Evolutionary conservation across 2,113 vertebrate species (phyloP), one percentile per base, ranked within the genome.

Genomic region (Tursiops truncatus): DNA sequence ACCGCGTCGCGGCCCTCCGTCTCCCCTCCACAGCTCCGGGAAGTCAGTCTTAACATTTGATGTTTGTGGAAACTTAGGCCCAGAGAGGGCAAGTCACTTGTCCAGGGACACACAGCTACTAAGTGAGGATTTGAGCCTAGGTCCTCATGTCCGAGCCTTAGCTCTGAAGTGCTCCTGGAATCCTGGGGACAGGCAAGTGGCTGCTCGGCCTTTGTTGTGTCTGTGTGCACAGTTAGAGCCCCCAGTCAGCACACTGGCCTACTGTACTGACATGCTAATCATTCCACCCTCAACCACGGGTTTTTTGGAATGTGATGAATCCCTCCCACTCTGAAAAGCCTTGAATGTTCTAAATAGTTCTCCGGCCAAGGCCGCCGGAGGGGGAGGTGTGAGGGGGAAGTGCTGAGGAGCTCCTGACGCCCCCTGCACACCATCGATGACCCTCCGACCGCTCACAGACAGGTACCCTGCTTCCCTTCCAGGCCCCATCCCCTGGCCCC

Each of bases 1-100:
- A 0, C 0, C 0, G 9, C 1, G 4, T 23, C 1, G 9, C 1
- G 3, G 28, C n/a, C 47, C 53, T 33, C 38, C 8, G 2, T 71
- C 56, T 41, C 1, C 5, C 17, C 5, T 53, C 15, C 25, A 11
- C 41, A 17, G 20, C 31, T 50, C 14, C 26, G 1, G 8, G 58
- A 50, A 31, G 33, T 17, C 47, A 6, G 14, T 53, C 63, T 76
- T 9, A 4, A 3, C 18, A n/a, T 38, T 38, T 38, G 38, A 38
- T 38, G 38, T 38, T 41, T 68, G 4, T 28, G 12, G 56, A 60
- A 93, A 53, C 10, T 26, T n/a, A 36, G 5, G 47, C 94, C 82
- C 71, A 90, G 68, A 83, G n/a, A 96, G 41, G 38, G n/a, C 47
- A 25, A 91, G 79, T 74, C 18, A 41, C 77, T 91, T 25, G 23